Evolutionary conservation across 1,140 invertebrate genomes (phyloP), one percentile per base, ranked within the genome.

Genomic region (Nautilus pompilius): DNA sequence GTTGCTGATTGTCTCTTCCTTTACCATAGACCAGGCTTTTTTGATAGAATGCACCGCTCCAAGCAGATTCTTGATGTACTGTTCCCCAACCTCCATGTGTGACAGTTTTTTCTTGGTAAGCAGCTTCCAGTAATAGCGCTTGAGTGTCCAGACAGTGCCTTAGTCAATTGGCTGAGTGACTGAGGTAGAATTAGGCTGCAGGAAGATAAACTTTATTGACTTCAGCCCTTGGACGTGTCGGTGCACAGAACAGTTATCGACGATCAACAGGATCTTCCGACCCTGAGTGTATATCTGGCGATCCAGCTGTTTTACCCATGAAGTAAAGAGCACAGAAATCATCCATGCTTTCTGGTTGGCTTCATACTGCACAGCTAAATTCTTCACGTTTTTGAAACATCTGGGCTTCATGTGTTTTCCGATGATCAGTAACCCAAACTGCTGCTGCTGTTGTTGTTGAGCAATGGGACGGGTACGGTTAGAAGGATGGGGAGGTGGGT

Each of bases 321-420:
- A 51, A 53, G 32, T 62, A 58, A 77, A 80, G 17, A 76, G 26
- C 41, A 70, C 69, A 36, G 69, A 60, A 32, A 82, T 85, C 80
- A 84, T 84, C 83, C 83, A 85, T 17, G 83, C 80, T 68, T 77
- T 84, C 56, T 79, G 78, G 64, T 85, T 85, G 3, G 73, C 71
- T 56, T 69, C 57, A 73, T 84, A 85, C 15, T 77, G 45, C 5
- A 79, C 54, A 24, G 80, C 81, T 24, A 84, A 63, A 36, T 60
- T 67, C 73, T 79, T 79, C 28, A 71, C 55, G 65, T 72, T 78
- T 70, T 84, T 84, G 67, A 84, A 86, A 72, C 82, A 85, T 24
- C 77, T 68, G 48, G 82, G 83, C 32, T 82, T 83, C 68, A 67
- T 62, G 15, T 69, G 80, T 71, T 85, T 85, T 64, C 84, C 84